Evolutionary conservation across 1,140 invertebrate species (phyloP), one percentile per base, ranked within the genome.

Genomic region (Rhopalosiphum padi): DNA sequence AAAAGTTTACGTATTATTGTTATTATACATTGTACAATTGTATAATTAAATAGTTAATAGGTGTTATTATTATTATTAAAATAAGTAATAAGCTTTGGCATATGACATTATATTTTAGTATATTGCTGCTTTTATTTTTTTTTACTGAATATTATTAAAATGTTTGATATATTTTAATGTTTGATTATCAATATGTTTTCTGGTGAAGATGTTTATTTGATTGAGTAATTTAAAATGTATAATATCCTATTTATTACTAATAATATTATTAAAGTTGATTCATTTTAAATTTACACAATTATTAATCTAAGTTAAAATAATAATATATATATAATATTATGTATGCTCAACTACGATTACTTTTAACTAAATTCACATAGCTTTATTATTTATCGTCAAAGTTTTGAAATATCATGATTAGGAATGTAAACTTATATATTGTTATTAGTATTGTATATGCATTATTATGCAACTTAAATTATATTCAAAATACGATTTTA

Each of bases 331-430:
- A n/a, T n/a, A n/a, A 35, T 15, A 77, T 77, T 15, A 77, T 77
- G 60, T 77, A n/a, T 30, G n/a, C 3, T n/a, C n/a, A n/a, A n/a
- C 15, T 5, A 35, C n/a, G 5, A 21, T 77, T 77, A 77, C 30
- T 77, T 77, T 77, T 77, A n/a, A 77, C 15, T 77, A 35, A 77
- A 77, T 77, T n/a, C n/a, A n/a, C n/a, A n/a, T n/a, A 15, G 4
- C n/a, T 77, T 7, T n/a, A n/a, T 77, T 77, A n/a, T 77, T 77
- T 77, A 77, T 77, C 30, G 60, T n/a, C 15, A 77, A 77, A 77
- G 60, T 77, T 77, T 77, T 68, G 60, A 68, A 68, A 68, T 68
- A 68, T 68, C 60, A n/a, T 77, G 60, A 77, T 77, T 18, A 77
- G n/a, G 15, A n/a, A 77, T 77, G n/a, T 77, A 77, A 18, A 77